Percentiles rank a stretch among this genome's conserved stretches.
phyloP scores from a whole-genome alignment of 1,140 invertebrate genomes.

The Calycopis cecrops region DNA sequence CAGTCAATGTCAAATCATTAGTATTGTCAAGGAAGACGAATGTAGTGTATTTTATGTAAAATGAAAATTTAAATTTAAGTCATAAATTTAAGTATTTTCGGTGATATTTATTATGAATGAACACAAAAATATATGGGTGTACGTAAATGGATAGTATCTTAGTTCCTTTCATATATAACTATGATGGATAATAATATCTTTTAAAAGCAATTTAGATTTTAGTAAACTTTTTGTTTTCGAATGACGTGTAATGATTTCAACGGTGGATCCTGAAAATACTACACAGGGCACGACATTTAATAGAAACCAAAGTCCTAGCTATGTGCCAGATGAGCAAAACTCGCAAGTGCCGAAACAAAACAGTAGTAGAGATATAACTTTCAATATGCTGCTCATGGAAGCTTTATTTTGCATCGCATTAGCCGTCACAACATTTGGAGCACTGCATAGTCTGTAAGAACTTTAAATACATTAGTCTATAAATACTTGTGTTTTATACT shows the following conservation, averaged over 20 bases:
- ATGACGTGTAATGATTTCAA: slow-evolving; percentile 74
- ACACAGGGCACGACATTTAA: slow-evolving; percentile 61
- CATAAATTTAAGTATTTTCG: too few species aligned
- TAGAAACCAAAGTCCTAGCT: slow-evolving; percentile 45
- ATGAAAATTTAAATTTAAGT: too few species aligned
- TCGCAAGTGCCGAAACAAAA: slow-evolving; percentile 46
- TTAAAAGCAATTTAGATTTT: slow-evolving; percentile 3
- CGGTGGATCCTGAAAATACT: slow-evolving; percentile 63
- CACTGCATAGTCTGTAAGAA: slow-evolving; percentile 78
- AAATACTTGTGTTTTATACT: neutral
- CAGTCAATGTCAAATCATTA: neutral
- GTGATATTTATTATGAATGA: too few species aligned
- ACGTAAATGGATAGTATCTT: neutral
- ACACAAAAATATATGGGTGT: neutral
- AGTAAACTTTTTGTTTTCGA: slow-evolving; percentile 47
- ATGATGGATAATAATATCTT: neutral
- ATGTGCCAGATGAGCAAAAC: slow-evolving; percentile 51
- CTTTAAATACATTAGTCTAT: neutral
- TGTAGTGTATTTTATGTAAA: neutral
- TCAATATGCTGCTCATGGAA: slow-evolving; percentile 69
- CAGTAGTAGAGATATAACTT: slow-evolving; percentile 55
- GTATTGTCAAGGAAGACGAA: neutral
- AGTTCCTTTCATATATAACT: neutral
- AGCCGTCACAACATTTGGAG: slow-evolving; percentile 75
- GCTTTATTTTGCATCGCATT: slow-evolving; percentile 71